phyloP scores from a whole-genome alignment of 64 coral and sea anemone genomes.

The Pachyseris speciosa region DNA sequence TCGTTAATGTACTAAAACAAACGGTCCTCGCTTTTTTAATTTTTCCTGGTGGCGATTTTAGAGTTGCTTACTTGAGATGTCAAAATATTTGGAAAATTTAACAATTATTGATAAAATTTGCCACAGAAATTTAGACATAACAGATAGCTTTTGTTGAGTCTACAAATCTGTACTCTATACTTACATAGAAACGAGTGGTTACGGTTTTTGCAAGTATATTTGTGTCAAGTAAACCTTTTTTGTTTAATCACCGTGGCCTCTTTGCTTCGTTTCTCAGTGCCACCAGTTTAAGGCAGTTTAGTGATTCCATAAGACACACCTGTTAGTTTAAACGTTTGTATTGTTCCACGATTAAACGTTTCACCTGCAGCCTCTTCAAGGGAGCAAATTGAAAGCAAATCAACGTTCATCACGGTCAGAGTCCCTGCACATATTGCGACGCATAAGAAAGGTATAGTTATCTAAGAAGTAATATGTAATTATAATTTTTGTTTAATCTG shows the following conservation, averaged over 20 bases:
- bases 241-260: not conserved
- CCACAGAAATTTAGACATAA: not conserved
- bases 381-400: not conserved
- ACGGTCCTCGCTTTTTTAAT: not conserved
- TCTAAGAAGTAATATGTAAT: too few species aligned
- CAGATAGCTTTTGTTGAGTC: not conserved
- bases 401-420: conserved; percentile 11
- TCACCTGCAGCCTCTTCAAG: not conserved
- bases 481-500: too few species aligned
- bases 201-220: not conserved
- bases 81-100: not conserved
- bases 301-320: not conserved
- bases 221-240: not conserved
- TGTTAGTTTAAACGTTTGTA: not conserved
- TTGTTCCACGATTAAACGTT: not conserved
- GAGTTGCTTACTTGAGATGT: not conserved
- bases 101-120: not conserved
- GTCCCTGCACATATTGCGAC: not conserved
- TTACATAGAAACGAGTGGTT: not conserved
- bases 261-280: not conserved
- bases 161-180: not conserved
- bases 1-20: not conserved
- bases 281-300: conserved; percentile 5
- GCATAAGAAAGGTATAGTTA: conserved; percentile 4
- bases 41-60: not conserved